These are phyloP conservation scores for Coregonus suidteri DNA, from an alignment of 2,797 vertebrate genomes.

Conservation along the genomic window DNA sequence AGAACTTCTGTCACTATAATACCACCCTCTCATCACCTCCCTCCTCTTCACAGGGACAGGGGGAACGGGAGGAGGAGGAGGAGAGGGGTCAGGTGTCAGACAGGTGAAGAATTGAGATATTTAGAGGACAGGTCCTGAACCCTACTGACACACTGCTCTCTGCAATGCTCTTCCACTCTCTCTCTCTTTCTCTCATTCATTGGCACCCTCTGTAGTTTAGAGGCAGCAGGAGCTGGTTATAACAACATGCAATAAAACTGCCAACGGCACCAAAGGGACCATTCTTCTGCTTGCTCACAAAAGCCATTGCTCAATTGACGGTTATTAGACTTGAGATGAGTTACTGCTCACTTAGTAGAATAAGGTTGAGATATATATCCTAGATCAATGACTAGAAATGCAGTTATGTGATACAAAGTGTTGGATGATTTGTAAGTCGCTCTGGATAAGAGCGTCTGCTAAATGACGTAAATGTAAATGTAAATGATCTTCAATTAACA, in stretches of 20 bases:
- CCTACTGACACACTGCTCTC: conserved; percentile 34
- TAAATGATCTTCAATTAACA: too few relatives aligned
- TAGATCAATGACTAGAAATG: too few relatives aligned
- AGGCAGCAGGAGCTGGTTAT: too few relatives aligned
- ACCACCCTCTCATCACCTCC: conserved; percentile 33
- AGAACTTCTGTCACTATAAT: conserved; percentile 62
- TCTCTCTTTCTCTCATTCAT: not conserved
- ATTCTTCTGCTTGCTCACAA: not conserved
- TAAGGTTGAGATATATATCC: not conserved
- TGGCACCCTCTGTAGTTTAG: not conserved
- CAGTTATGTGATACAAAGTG: too few relatives aligned
- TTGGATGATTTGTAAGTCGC: too few relatives aligned
- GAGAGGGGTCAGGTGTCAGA: conserved; percentile 47
- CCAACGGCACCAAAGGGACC: not conserved
- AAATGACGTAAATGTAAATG: too few relatives aligned
- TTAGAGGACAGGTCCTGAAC: conserved; percentile 58
- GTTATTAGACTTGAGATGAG: too few relatives aligned
- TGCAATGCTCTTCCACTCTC: conserved; percentile 5
- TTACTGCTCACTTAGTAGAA: not conserved
- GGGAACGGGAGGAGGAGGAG: not conserved
- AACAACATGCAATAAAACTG: too few relatives aligned
- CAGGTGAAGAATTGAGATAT: conserved; percentile 63
- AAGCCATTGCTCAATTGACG: not conserved
- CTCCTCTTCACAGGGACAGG: conserved; percentile 25
- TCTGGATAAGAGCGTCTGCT: too few relatives aligned